Evolutionary conservation across 2,888 invertebrate species (phyloP), one percentile per base, ranked within the genome.

Genomic region (Resseliella maxima): DNA sequence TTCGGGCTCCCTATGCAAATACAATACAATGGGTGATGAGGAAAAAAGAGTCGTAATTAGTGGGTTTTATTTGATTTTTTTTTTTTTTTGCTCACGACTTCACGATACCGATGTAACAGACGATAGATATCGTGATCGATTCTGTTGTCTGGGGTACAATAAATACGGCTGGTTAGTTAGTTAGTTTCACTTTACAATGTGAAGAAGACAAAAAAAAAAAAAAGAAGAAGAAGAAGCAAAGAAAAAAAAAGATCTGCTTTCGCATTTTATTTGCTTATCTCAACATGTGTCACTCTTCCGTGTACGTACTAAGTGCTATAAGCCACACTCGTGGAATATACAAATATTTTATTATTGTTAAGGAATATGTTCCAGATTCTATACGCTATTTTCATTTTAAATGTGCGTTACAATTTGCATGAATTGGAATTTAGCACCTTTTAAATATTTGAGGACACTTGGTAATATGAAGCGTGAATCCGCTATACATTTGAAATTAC

Each of bases 361-460:
- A 41, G 72, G n/a, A 31, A 72, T 8, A 31, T 31, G 72, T 35
- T 72, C 31, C 31, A 72, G 31, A 31, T 31, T 72, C 72, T 1
- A 31, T 50, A 3, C 6, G 21, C 41, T 12, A 24, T n/a, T 3
- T n/a, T 59, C 24, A 15, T n/a, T 59, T n/a, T 18, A 18, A 2
- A 18, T 50, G 50, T 18, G 10, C 24, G 59, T 59, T 59, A 24
- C 27, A 12, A 59, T 6, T n/a, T n/a, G n/a, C n/a, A 6, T 2
- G 59, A 59, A 31, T 31, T 72, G 35, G 72, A 72, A 72, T 31
- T 72, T 72, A 31, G n/a, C 72, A 72, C 72, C 72, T 72, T 15
- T 50, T 31, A 15, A 15, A 24, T 18, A 24, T n/a, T 59, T 24
- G 59, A 72, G 31, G 46, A 50, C 18, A 1, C 46, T 2, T 50